Conservation (phyloP, 2,113 vertebrate genomes). For the Ahaetulla prasina region DNA sequence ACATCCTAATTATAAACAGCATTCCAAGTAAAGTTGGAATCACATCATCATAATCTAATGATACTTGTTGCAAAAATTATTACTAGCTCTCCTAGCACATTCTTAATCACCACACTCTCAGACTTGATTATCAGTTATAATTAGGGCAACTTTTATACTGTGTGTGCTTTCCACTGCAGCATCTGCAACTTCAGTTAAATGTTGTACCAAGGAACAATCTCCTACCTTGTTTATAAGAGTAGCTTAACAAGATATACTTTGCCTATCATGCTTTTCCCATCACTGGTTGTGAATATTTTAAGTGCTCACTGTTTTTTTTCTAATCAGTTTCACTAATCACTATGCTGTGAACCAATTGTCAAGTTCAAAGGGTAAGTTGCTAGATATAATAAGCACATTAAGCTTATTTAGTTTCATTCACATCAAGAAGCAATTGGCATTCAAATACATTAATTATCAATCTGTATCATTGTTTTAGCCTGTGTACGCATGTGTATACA, state of each 20-base stretch:
- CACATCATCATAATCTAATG: background rate
- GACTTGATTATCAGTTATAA: background rate
- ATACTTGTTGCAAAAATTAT: background rate
- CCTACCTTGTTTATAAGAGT: background rate
- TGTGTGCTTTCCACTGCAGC: background rate
- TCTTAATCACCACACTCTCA: background rate
- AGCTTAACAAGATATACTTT: background rate
- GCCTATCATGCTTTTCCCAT: background rate
- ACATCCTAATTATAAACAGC: background rate
- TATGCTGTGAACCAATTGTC: background rate
- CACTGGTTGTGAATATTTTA: slow-evolving; percentile 14
- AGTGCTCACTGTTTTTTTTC: background rate
- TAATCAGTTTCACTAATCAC: background rate
- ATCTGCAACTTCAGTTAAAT: background rate
- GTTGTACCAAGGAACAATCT: background rate
- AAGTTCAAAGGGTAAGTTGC: background rate
- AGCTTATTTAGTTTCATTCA: background rate
- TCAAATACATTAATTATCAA: background rate
- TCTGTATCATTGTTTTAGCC: background rate
- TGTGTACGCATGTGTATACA: background rate
- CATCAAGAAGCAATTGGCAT: background rate
- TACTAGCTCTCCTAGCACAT: background rate
- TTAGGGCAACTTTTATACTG: background rate
- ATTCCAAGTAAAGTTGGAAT: background rate
- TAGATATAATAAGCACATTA: background rate